Evolutionary conservation across 2,888 invertebrate species (phyloP), one percentile per base, ranked within the genome.

Genomic region (Lottia scabra): DNA sequence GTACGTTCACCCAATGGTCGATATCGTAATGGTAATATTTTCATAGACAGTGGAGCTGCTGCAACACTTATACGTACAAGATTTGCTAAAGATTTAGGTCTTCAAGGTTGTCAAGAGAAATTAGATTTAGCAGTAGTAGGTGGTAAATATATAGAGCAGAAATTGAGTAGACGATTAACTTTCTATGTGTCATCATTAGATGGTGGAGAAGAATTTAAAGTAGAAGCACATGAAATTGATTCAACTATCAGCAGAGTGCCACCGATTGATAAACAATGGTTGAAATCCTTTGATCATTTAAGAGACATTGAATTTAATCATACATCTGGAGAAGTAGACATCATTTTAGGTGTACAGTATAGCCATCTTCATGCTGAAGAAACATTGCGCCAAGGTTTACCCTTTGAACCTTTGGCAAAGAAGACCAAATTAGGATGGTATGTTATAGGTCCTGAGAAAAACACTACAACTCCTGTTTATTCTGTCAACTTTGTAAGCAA

Each of bases 171-270:
- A 30, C 30, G 30, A 38, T 15, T 67, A 12, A 68, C 44, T 56
- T 72, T 72, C n/a, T 65, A 15, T 15, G 64, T 68, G 13, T 72
- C 68, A 13, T 68, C 72, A 0, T n/a, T 72, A 5, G 8, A 13
- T 19, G 67, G 64, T 26, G 68, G 48, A 15, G 67, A 72, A 43
- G 72, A 72, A 64, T 72, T 56, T 23, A 19, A 43, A 19, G n/a
- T 72, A 4, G 72, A 72, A 38, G 72, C 72, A 19, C 68, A 72
- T 64, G 72, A 72, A 23, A 44, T 67, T 30, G 64, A 72, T 23
- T 68, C 68, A 38, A 72, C 72, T 19, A 65, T 72, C 27, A 38
- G 30, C 3, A 72, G 65, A 56, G 71, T 71, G 2, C 67, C 43
- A 1, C 44, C 67, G 5, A 43, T 66, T 15, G 45, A 71, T 27